A percentile compares a stretch with the other conserved stretches of the same genome.
phyloP scores from a whole-genome alignment of 2,113 vertebrate species.

The Tylochromis polylepis region DNA sequence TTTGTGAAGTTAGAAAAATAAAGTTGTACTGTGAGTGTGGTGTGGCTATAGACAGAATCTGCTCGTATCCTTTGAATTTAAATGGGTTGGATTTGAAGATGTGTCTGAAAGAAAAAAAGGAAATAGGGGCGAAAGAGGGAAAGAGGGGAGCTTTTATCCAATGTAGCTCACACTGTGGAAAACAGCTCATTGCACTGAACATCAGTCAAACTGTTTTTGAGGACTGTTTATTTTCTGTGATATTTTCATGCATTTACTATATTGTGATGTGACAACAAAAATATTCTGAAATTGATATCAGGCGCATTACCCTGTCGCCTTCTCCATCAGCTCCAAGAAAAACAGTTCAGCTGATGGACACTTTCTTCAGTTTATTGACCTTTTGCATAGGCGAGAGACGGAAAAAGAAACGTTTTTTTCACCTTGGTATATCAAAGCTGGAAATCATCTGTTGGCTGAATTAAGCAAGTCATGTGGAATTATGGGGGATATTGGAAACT shows the following conservation, averaged over 20 bases:
- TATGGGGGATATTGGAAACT: not conserved
- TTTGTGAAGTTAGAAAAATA: not conserved
- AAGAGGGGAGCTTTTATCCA: not conserved
- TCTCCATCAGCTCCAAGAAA: not conserved
- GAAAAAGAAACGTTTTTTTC: not conserved
- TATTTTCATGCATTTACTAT: not conserved
- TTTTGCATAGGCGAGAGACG: not conserved
- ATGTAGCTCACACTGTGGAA: not conserved
- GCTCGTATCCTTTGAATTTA: not conserved
- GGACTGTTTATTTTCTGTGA: not conserved
- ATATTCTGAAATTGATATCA: not conserved
- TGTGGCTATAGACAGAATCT: not conserved
- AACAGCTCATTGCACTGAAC: not conserved
- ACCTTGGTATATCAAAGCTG: not conserved
- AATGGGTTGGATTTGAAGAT: not conserved
- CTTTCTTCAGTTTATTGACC: not conserved
- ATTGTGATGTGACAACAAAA: not conserved
- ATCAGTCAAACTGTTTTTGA: not conserved
- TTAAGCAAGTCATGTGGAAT: conserved; percentile 2
- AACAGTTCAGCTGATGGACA: not conserved
- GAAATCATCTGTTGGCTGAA: not conserved
- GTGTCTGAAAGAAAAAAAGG: not conserved
- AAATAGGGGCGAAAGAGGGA: not conserved
- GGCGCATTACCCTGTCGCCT: not conserved
- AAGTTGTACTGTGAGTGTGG: not conserved